Evolutionary conservation across 1,140 invertebrate genomes (phyloP), one percentile per base, ranked within the genome.

Genomic region (Habropoda laboriosa): DNA sequence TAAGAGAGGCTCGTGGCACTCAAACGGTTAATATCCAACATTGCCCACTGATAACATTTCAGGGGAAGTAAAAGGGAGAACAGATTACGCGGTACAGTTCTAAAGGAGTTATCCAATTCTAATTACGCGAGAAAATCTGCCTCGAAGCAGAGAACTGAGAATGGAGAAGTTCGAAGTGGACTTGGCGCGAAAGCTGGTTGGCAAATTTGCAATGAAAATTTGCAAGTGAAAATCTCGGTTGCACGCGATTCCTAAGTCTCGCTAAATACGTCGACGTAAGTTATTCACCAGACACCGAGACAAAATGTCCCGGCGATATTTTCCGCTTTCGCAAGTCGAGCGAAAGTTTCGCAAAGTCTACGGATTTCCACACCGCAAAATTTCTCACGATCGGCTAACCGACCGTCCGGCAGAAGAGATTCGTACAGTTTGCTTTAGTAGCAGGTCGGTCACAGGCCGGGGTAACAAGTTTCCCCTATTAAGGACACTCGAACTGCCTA

Each of bases 381-480:
- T 80, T 83, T 80, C 51, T 85, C 61, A 81, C 32, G 53, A 58
- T 35, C 40, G 16, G 18, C 53, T 66, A 67, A 61, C 85, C 75
- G 78, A 87, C 87, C 81, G 80, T 87, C 75, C 77, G 76, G 63
- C 51, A n/a, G n/a, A n/a, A n/a, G 63, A 80, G 73, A 66, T 58
- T 61, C 32, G 27, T 74, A 74, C 47, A 64, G 42, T 58, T 40
- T 24, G 38, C 35, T 8, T 38, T 21, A 32, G 32, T 27, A n/a
- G 42, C 71, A 10, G 27, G 21, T 21, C 38, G 38, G 21, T 24
- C 24, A 24, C 24, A 24, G 12, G 45, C 30, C 21, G 24, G 61
- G 30, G 71, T 64, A 83, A 90, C 89, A 88, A 81, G 87, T 70
- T 83, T 87, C 80, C 70, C 86, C 90, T 90, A 90, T 91, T 91